A percentile compares a stretch with the other conserved stretches of the same genome.
Evolutionary conservation across 2,888 invertebrate genomes (phyloP).

Genomic region (Aplocera efformata): DNA sequence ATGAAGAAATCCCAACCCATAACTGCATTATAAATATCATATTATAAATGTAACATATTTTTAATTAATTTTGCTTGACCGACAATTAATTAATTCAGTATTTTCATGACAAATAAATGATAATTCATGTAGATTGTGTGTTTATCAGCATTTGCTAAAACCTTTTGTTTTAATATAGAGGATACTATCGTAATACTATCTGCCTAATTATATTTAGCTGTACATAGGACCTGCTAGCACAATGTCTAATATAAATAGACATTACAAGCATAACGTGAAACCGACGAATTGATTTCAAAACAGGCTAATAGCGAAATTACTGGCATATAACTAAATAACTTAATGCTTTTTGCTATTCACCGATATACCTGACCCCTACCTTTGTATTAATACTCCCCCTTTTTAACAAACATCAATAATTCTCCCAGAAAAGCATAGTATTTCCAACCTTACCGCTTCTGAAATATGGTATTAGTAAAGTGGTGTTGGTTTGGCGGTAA

Average conservation of each 20-base stretch:
- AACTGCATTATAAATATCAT: no score
- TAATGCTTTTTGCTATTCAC: conserved; percentile 48
- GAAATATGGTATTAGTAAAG: conserved; percentile 6
- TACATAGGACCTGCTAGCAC: not conserved
- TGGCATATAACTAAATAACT: conserved; percentile 66
- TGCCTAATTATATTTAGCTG: no score
- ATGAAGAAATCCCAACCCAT: no score
- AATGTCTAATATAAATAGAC: conserved; percentile 7
- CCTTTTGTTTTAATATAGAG: no score
- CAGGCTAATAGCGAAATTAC: conserved; percentile 61
- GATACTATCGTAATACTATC: no score
- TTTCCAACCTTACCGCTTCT: not conserved
- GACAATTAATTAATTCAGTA: no score
- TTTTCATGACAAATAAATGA: no score
- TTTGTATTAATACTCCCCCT: conserved; percentile 39
- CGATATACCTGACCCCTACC: conserved; percentile 35
- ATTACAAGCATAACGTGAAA: conserved; percentile 36
- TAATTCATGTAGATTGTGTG: no score
- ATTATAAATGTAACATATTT: no score
- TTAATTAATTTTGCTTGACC: no score
- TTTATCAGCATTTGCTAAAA: no score
- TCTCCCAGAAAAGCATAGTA: not conserved
- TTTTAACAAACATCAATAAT: conserved; percentile 21
- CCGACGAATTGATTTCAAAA: conserved; percentile 60
- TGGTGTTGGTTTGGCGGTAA: conserved; percentile 11